Conservation (phyloP, 2,113 vertebrate species). For the Stigmatopora nigra region DNA sequence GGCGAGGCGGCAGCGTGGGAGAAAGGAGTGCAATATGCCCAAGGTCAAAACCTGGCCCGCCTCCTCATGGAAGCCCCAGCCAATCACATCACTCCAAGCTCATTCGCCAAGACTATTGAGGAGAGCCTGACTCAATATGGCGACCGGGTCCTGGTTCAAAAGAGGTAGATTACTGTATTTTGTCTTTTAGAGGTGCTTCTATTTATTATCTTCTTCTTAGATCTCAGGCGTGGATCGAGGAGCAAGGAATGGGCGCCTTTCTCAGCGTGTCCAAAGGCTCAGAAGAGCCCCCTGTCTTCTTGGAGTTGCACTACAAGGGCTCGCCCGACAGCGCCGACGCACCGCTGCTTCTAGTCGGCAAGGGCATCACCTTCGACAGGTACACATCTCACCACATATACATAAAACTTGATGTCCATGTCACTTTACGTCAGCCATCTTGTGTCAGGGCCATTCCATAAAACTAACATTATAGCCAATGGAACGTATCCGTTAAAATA, state of each 20-base stretch:
- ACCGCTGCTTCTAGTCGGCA: conserved; percentile 86
- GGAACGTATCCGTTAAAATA: too few relatives aligned
- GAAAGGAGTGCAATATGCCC: conserved; percentile 80
- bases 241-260: conserved; percentile 90
- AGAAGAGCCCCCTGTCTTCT: conserved; percentile 87
- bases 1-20: conserved; percentile 74
- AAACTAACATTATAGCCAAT: too few relatives aligned
- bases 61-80: conserved; percentile 91
- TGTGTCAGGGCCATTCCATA: too few relatives aligned
- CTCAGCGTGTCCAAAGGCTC: conserved; percentile 92
- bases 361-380: conserved; percentile 98
- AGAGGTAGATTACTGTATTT: conserved; percentile 64
- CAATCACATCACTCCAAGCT: conserved; percentile 85
- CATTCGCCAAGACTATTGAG: conserved; percentile 81
- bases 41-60: conserved; percentile 90
- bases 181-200: too few relatives aligned
- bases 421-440: too few relatives aligned
- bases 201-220: conserved; percentile 50
- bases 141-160: conserved; percentile 73
- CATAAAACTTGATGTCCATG: too few relatives aligned
- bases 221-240: conserved; percentile 81
- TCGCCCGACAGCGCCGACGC: conserved; percentile 60
- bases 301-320: conserved; percentile 90
- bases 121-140: conserved; percentile 71
- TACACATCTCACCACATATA: conserved; percentile 41